A percentile compares a stretch with the other conserved stretches of the same genome.
These are phyloP conservation scores for Quadriops clusia DNA, from an alignment of 2,888 invertebrate genomes.

Conservation along the genomic window DNA sequence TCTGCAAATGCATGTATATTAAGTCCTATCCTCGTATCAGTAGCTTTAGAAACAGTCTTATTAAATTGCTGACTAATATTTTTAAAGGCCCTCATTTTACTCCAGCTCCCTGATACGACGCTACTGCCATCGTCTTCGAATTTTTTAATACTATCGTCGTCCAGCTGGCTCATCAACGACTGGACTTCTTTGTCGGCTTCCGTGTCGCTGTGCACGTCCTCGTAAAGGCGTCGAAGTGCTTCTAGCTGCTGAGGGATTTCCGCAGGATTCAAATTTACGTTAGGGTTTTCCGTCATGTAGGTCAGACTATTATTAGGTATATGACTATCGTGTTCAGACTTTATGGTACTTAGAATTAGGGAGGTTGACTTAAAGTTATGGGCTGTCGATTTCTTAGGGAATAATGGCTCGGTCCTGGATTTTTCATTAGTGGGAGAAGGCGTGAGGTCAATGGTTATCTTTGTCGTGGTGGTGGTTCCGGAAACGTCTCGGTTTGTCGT, in stretches of 20 bases:
- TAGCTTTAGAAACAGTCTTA: conserved; percentile 13
- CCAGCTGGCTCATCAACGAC: conserved; percentile 37
- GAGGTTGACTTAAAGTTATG: conserved; percentile 37
- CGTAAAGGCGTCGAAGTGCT: conserved; percentile 35
- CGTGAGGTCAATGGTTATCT: conserved; percentile 37
- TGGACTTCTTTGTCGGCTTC: conserved; percentile 52
- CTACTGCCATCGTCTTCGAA: conserved; percentile 30
- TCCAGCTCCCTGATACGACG: conserved; percentile 45
- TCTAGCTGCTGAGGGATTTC: conserved; percentile 30
- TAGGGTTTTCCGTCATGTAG: no score
- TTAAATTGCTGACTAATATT: conserved; percentile 27
- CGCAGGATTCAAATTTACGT: no score
- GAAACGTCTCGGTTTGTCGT: conserved; percentile 27
- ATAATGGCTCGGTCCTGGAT: conserved; percentile 11
- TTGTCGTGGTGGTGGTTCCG: conserved; percentile 33
- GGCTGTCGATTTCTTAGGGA: conserved; percentile 25
- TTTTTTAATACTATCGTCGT: conserved; percentile 17
- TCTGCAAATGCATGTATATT: conserved; percentile 28
- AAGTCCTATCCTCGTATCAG: conserved; percentile 3
- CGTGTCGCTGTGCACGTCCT: conserved; percentile 38
- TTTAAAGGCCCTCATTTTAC: conserved; percentile 40
- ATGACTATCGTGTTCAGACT: conserved; percentile 18
- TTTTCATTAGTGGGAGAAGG: conserved; percentile 24
- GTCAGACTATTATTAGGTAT: conserved; percentile 6
- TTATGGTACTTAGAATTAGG: conserved; percentile 34